Percentiles rank a stretch among this genome's conserved stretches.
phyloP scores from a whole-genome alignment of 2,888 invertebrate species.

The Orthonevra nobilis region DNA sequence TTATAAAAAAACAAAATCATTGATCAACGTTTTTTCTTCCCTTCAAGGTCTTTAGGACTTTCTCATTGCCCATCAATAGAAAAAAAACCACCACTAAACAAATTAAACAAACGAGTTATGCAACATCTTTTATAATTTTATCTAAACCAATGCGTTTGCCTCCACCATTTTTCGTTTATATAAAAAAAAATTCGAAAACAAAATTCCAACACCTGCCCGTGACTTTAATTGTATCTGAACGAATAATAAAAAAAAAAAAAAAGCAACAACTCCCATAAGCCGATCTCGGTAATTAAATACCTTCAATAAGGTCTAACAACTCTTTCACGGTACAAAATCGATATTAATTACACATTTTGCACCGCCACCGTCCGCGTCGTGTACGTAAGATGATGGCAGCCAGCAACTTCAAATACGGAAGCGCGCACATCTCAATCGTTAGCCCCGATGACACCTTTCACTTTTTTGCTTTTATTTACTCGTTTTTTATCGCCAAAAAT shows the following conservation, averaged over 20 bases:
- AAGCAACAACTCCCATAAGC: slow-evolving; percentile 22
- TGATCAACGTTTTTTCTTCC: too few species aligned
- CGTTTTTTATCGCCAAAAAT: neutral
- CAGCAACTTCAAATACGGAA: slow-evolving; percentile 48
- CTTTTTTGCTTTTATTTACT: slow-evolving; percentile 14
- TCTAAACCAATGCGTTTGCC: slow-evolving; percentile 1
- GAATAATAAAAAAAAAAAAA: neutral
- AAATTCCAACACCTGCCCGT: slow-evolving; percentile 28
- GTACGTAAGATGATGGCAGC: slow-evolving; percentile 11
- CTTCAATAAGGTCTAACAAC: slow-evolving; percentile 41
- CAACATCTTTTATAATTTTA: neutral
- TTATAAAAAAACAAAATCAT: too few species aligned
- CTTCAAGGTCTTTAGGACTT: slow-evolving; percentile 2
- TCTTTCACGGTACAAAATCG: slow-evolving; percentile 30
- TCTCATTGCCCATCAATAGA: neutral
- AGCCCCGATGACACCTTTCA: slow-evolving; percentile 54
- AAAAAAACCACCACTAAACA: too few species aligned
- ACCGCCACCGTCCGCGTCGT: neutral
- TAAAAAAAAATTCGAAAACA: neutral
- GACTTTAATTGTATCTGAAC: slow-evolving; percentile 15
- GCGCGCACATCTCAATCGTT: slow-evolving; percentile 6
- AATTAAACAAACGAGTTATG: too few species aligned
- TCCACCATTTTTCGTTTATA: neutral
- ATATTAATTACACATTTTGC: slow-evolving; percentile 38
- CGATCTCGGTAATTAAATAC: slow-evolving; percentile 37